Evolutionary conservation across 1,140 invertebrate genomes (phyloP).

Genomic region (Orius insidiosus): DNA sequence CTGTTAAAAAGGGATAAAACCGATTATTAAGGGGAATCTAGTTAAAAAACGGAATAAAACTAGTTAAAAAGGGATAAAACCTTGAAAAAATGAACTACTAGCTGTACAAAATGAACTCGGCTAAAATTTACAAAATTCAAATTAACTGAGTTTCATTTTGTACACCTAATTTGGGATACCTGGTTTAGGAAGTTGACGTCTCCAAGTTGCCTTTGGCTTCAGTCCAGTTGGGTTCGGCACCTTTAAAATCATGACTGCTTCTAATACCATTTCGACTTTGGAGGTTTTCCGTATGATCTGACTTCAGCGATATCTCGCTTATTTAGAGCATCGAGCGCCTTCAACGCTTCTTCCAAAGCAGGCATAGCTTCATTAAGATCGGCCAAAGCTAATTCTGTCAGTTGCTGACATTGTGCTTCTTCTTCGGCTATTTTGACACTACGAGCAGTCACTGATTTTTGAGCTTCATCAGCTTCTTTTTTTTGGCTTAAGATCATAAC

Average conservation of each 20-base stretch:
- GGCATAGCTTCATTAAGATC: conserved; percentile 72
- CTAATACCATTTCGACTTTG: conserved; percentile 80
- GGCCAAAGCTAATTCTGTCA: conserved; percentile 57
- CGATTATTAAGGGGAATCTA: too few relatives aligned
- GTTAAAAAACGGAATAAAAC: too few relatives aligned
- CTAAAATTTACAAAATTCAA: too few relatives aligned
- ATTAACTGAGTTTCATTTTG: too few relatives aligned
- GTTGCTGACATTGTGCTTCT: conserved; percentile 55
- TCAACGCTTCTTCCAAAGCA: conserved; percentile 61
- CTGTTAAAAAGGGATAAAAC: too few relatives aligned
- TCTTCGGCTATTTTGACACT: conserved; percentile 58
- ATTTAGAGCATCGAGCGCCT: conserved; percentile 62
- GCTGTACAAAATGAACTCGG: too few relatives aligned
- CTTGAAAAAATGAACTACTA: too few relatives aligned
- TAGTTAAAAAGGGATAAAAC: too few relatives aligned
- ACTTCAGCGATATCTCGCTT: conserved; percentile 80
- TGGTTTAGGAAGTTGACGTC: too few relatives aligned
- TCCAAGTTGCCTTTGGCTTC: too few relatives aligned
- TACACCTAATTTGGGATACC: too few relatives aligned
- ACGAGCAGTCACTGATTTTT: conserved; percentile 42
- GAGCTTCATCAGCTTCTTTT: conserved; percentile 63
- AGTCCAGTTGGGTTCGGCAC: too few relatives aligned
- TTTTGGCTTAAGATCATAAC: conserved; percentile 57
- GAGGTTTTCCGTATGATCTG: conserved; percentile 68
- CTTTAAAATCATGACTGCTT: conserved; percentile 46